phyloP scores from a whole-genome alignment of 2,888 invertebrate species.

The Pecten maximus region DNA sequence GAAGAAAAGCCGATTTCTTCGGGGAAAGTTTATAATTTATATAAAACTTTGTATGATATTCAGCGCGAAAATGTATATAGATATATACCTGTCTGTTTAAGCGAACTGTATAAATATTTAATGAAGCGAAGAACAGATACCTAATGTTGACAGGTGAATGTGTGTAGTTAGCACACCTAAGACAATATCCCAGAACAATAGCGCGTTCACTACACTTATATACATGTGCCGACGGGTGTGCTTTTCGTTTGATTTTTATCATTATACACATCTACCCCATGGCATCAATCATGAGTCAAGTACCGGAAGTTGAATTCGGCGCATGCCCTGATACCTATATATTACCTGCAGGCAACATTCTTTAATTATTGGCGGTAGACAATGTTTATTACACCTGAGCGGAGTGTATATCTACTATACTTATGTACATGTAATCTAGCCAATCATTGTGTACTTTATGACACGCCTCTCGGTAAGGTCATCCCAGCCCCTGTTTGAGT shows the following conservation, averaged over 20 bases:
- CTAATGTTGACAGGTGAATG: neutral
- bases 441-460: neutral
- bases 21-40: neutral
- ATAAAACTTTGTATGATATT: neutral
- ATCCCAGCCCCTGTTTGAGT: neutral
- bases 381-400: conserved; percentile 20
- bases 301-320: conserved; percentile 22
- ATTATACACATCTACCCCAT: conserved; percentile 1
- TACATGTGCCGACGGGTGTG: conserved; percentile 6
- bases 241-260: conserved; percentile 19
- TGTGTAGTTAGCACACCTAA: neutral
- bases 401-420: neutral
- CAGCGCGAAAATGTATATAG: neutral
- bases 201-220: neutral
- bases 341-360: conserved; percentile 11
- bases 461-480: neutral
- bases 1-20: neutral
- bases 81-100: neutral
- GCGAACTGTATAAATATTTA: neutral
- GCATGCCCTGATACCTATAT: neutral
- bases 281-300: conserved; percentile 30
- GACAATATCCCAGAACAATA: neutral
- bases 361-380: conserved; percentile 11
- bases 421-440: neutral
- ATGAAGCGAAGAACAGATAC: neutral